A percentile compares a stretch with the other conserved stretches of the same genome.
These are phyloP conservation scores for Xiphias gladius DNA, from an alignment of 2,113 vertebrate genomes.

Conservation along the genomic window DNA sequence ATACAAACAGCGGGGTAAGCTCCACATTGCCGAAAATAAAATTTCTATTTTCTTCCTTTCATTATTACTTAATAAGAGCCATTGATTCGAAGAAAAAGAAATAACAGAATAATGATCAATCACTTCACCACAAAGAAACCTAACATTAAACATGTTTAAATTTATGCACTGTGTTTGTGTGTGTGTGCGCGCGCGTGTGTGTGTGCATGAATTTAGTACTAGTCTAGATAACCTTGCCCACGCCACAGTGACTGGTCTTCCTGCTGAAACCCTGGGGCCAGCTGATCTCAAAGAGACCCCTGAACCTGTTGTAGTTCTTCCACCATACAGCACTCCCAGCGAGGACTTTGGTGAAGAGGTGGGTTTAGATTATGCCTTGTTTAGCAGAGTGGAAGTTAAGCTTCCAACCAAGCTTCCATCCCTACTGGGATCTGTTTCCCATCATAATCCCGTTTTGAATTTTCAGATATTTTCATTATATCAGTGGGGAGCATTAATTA, in stretches of 20 bases:
- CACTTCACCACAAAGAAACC: background rate
- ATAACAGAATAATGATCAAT: background rate
- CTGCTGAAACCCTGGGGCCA: slow-evolving; percentile 55
- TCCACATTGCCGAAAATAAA: background rate
- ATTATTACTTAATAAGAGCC: background rate
- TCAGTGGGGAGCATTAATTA: background rate
- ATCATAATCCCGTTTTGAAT: background rate
- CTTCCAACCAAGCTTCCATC: background rate
- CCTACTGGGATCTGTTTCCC: background rate
- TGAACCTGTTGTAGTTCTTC: slow-evolving; percentile 60
- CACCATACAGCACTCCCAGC: slow-evolving; percentile 65
- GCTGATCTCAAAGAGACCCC: slow-evolving; percentile 42
- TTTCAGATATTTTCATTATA: background rate
- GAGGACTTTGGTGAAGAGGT: slow-evolving; percentile 82
- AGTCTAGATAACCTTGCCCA: slow-evolving; percentile 66
- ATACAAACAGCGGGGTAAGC: slow-evolving; percentile 60
- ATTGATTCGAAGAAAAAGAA: background rate
- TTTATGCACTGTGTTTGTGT: slow-evolving; percentile 12
- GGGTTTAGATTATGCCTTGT: slow-evolving; percentile 1
- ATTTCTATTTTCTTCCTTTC: background rate
- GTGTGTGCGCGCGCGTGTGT: slow-evolving; percentile 26
- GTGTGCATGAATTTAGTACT: slow-evolving; percentile 66
- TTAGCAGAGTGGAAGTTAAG: background rate
- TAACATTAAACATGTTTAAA: background rate
- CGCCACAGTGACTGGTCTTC: slow-evolving; percentile 69